Evolutionary conservation across 2,888 invertebrate species (phyloP).

Genomic region (Rotaria socialis): DNA sequence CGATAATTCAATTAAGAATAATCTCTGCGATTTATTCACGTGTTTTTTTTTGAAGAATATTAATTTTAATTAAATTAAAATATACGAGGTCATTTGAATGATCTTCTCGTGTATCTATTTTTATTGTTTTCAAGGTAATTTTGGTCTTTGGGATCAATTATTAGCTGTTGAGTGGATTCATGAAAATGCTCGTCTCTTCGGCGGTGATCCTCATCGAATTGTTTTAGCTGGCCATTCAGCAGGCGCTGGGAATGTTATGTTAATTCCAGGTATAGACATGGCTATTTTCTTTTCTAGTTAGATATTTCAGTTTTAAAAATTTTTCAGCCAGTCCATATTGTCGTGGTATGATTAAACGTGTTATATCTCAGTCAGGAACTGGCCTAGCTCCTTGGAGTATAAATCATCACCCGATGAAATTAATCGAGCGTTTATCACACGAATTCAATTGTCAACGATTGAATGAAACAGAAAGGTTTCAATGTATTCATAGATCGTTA

Average conservation of each 20-base stretch:
- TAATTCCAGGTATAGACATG: background rate
- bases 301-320: background rate
- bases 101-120: background rate
- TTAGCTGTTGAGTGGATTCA: constrained; percentile 13
- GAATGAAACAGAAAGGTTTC: background rate
- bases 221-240: constrained; percentile 33
- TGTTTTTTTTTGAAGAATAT: too few species aligned
- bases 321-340: constrained; percentile 3
- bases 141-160: constrained; percentile 36
- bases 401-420: constrained; percentile 16
- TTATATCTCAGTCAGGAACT: constrained; percentile 25
- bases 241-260: constrained; percentile 33
- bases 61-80: too few species aligned
- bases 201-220: constrained; percentile 7
- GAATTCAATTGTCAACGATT: background rate
- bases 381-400: constrained; percentile 34
- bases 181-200: constrained; percentile 23
- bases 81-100: too few species aligned
- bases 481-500: constrained; percentile 21
- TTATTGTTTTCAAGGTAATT: background rate
- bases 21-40: too few species aligned
- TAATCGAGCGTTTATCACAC: background rate
- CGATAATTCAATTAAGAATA: too few species aligned
- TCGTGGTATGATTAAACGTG: constrained; percentile 36
- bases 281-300: background rate